Evolutionary conservation across 1,140 invertebrate genomes (phyloP), one percentile per base, ranked within the genome.

Genomic region (Brachionus asplanchnoidis): DNA sequence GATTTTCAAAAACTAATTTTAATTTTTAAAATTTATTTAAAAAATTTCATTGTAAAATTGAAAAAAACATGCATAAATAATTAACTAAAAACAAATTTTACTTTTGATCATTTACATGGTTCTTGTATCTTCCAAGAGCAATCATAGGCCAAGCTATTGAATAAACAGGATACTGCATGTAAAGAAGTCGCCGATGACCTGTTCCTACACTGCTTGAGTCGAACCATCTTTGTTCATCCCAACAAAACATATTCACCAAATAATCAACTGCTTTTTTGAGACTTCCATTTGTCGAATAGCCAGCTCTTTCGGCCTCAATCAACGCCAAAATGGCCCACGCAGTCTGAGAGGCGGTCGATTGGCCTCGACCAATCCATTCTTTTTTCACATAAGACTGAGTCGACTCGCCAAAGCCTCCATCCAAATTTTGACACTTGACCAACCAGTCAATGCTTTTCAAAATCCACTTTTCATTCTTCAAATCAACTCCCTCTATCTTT

Each of bases 91-190:
- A 46, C 44, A 46, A 46, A 65, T 8, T 65, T 65, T 65, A 65
- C 8, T 70, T 70, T 70, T 32, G 23, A 73, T 40, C 12, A 36
- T 73, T 73, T 40, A 73, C 14, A 20, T 56, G 44, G n/a, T 65
- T 82, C 60, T 60, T 82, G 78, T 82, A 82, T 65, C 78, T 60
- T 65, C 53, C 78, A 42, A 82, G 50, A 44, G 78, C 78, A 32
- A 82, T 60, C 20, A 66, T 23, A 44, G 78, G 78, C 78, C 78
- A 82, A 14, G 78, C 60, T 17, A 82, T 60, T 23, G 78, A 60
- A 14, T 82, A 82, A 42, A 82, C 78, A 20, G 78, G 78, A 60
- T 82, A 82, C 56, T 82, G 78, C 78, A 82, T 82, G 78, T 82
- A 82, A 17, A 82, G 42, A 42, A 65, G 50, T 44, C 28, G 56